These are phyloP conservation scores for Cossypha caffra DNA, from an alignment of 2,797 vertebrate genomes.

Conservation along the genomic window DNA sequence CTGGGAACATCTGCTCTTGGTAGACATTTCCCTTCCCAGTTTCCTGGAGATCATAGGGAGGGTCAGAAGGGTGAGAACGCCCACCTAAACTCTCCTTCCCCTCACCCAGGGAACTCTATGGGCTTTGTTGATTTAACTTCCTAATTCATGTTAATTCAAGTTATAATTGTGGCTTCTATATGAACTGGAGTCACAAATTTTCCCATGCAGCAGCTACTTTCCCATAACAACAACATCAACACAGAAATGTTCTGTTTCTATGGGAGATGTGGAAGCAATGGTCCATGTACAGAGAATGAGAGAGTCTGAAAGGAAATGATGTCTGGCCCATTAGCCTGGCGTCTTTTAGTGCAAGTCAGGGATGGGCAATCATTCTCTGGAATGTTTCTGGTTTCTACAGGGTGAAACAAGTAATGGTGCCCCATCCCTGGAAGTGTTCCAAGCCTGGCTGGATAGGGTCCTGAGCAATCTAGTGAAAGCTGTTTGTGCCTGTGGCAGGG, in stretches of 20 bases:
- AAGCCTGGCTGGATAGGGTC: not conserved
- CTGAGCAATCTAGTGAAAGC: not conserved
- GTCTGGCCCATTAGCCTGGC: not conserved
- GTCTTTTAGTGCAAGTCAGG: not conserved
- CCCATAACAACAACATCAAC: not conserved
- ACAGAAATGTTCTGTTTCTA: not conserved
- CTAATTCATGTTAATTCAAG: not conserved
- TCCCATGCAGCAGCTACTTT: not conserved
- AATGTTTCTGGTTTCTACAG: not conserved
- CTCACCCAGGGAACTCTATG: not conserved
- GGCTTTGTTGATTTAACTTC: constrained; percentile 6
- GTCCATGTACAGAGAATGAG: not conserved
- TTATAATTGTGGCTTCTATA: not conserved
- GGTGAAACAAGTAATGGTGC: not conserved
- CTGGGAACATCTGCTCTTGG: constrained; percentile 42
- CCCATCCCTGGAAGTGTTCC: not conserved
- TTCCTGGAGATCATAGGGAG: constrained; percentile 40
- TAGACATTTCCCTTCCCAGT: not conserved
- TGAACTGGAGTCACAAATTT: not conserved
- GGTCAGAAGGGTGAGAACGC: not conserved
- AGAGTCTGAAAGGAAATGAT: not conserved
- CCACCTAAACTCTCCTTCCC: not conserved
- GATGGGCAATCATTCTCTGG: not conserved
- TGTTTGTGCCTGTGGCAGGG: not conserved
- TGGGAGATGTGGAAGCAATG: not conserved